phyloP scores from a whole-genome alignment of 1,140 invertebrate genomes.

The Acromyrmex charruanus region DNA sequence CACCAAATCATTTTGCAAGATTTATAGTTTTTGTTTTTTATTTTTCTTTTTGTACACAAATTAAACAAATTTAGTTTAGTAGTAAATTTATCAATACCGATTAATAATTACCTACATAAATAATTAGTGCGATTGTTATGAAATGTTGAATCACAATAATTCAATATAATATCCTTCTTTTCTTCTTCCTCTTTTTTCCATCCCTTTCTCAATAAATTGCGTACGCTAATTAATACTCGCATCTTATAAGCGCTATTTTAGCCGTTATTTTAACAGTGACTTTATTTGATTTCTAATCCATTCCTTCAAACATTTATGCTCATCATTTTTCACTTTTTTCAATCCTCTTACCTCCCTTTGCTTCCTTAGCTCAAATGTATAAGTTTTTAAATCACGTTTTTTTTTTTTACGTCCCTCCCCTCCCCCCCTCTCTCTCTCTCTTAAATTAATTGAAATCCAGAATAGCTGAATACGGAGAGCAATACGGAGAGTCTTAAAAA shows the following conservation, averaged over 20 bases:
- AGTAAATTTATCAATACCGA: background rate
- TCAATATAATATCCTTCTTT: background rate
- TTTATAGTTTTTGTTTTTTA: too few species aligned
- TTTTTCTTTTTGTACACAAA: too few species aligned
- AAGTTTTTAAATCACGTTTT: constrained; percentile 35
- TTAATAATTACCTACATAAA: constrained; percentile 22
- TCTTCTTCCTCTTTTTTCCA: background rate
- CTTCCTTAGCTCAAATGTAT: constrained; percentile 19
- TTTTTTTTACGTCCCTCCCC: constrained; percentile 51
- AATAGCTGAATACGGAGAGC: background rate
- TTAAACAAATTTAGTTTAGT: background rate
- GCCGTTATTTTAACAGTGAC: constrained; percentile 6
- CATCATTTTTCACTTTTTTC: constrained; percentile 31
- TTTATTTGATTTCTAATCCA: constrained; percentile 14
- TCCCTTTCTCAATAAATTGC: constrained; percentile 29
- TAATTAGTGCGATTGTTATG: background rate
- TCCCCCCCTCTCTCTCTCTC: constrained; percentile 3
- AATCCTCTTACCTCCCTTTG: constrained; percentile 19
- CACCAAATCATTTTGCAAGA: background rate
- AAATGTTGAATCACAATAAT: background rate
- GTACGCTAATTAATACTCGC: constrained; percentile 28
- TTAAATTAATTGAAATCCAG: constrained; percentile 29
- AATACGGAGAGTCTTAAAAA: constrained; percentile 9
- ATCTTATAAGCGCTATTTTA: background rate
- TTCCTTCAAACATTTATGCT: constrained; percentile 2